Evolutionary conservation across 2,113 vertebrate genomes (phyloP).

Genomic region (Corythaeola cristata): DNA sequence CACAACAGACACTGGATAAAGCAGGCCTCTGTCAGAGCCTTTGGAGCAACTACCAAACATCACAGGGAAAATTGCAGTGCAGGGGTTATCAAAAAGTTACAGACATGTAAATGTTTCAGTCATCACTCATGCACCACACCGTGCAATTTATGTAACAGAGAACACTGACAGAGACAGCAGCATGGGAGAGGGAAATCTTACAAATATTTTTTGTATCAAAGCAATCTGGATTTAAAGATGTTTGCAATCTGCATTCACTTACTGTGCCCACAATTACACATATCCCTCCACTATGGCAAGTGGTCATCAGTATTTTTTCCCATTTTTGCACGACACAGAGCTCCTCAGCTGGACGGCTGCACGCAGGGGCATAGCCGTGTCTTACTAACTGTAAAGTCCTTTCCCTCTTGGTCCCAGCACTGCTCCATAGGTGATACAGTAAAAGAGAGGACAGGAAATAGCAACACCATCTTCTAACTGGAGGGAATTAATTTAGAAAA

Average conservation of each 20-base stretch:
- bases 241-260: not conserved
- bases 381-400: not conserved
- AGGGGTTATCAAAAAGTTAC: not conserved
- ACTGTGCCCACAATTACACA: not conserved
- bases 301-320: not conserved
- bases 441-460: not conserved
- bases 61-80: not conserved
- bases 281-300: not conserved
- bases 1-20: not conserved
- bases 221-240: not conserved
- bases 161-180: not conserved
- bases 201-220: not conserved
- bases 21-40: not conserved
- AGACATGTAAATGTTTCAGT: not conserved
- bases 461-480: not conserved
- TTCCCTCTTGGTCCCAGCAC: not conserved
- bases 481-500: not conserved
- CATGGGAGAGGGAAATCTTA: not conserved
- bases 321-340: not conserved
- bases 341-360: not conserved
- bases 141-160: not conserved
- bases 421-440: not conserved
- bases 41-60: not conserved
- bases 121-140: not conserved
- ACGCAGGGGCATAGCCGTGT: not conserved